Conservation (phyloP, 2,888 invertebrate species). For the Pseudolycoriella hygida region DNA sequence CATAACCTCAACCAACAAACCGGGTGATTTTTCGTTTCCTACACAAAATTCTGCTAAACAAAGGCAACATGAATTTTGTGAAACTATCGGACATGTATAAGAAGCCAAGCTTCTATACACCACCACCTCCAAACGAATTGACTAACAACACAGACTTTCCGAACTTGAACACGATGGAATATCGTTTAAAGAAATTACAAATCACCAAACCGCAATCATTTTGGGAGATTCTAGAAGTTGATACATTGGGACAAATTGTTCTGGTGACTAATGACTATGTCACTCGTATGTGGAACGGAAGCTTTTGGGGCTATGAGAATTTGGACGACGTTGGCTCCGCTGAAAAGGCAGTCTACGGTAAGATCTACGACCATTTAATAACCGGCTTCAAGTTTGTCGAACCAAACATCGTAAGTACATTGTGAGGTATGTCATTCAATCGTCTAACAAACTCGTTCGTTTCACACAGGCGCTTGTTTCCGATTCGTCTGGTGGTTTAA, state of each 20-base stretch:
- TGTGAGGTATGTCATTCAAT: neutral
- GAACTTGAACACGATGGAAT: constrained; percentile 25
- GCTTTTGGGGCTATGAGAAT: constrained; percentile 21
- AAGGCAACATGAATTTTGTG: too few species aligned
- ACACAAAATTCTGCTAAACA: too few species aligned
- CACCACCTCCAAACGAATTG: constrained; percentile 18
- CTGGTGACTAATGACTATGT: constrained; percentile 22
- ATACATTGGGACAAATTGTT: constrained; percentile 16
- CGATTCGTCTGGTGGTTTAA: constrained; percentile 19
- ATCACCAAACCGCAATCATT: constrained; percentile 18
- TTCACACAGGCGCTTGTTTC: constrained; percentile 19
- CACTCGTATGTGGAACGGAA: constrained; percentile 22
- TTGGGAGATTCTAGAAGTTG: constrained; percentile 21
- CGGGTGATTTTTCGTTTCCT: too few species aligned
- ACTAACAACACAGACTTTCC: constrained; percentile 22
- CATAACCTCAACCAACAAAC: too few species aligned
- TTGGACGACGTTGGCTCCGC: constrained; percentile 12
- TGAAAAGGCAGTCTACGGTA: constrained; percentile 17
- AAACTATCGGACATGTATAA: too few species aligned
- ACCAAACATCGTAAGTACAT: constrained; percentile 18
- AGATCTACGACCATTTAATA: constrained; percentile 18
- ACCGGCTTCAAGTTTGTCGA: constrained; percentile 20
- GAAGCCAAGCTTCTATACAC: constrained; percentile 7
- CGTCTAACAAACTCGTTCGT: neutral
- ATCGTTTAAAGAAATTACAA: constrained; percentile 20